phyloP scores from a whole-genome alignment of 2,113 vertebrate genomes.

The Nibea albiflora region DNA sequence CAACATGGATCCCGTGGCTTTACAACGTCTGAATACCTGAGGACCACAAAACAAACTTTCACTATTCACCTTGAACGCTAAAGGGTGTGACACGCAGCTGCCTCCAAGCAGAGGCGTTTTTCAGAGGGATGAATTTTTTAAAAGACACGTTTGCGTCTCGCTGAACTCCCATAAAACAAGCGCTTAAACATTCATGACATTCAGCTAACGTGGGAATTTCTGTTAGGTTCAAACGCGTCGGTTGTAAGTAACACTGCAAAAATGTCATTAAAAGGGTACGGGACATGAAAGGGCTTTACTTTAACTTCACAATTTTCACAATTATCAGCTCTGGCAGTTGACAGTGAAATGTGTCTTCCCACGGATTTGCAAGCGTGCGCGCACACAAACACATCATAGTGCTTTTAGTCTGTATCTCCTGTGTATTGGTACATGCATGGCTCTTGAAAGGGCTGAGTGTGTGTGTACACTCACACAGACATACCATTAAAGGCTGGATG shows the following conservation, averaged over 20 bases:
- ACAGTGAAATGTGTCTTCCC: constrained; percentile 4
- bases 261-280: constrained; percentile 13
- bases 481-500: background rate
- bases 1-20: constrained; percentile 85
- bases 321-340: constrained; percentile 32
- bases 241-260: constrained; percentile 23
- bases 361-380: constrained; percentile 44
- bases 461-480: constrained; percentile 7
- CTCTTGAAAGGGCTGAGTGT: background rate
- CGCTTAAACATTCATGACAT: constrained; percentile 38
- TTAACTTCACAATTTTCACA: background rate
- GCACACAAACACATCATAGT: constrained; percentile 43
- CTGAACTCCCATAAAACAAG: background rate
- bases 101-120: background rate
- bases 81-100: background rate
- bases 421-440: background rate
- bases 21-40: constrained; percentile 85
- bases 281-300: constrained; percentile 17
- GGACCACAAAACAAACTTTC: constrained; percentile 30
- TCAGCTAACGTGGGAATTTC: constrained; percentile 11
- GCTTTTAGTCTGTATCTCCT: constrained; percentile 47
- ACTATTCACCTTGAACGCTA: background rate
- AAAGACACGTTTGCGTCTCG: background rate
- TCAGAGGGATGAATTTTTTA: background rate
- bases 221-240: constrained; percentile 4